Percentiles rank a stretch among this genome's conserved stretches.
These are phyloP conservation scores for Marasmarcha lunaedactyla DNA, from an alignment of 2,888 invertebrate species.

Conservation along the genomic window DNA sequence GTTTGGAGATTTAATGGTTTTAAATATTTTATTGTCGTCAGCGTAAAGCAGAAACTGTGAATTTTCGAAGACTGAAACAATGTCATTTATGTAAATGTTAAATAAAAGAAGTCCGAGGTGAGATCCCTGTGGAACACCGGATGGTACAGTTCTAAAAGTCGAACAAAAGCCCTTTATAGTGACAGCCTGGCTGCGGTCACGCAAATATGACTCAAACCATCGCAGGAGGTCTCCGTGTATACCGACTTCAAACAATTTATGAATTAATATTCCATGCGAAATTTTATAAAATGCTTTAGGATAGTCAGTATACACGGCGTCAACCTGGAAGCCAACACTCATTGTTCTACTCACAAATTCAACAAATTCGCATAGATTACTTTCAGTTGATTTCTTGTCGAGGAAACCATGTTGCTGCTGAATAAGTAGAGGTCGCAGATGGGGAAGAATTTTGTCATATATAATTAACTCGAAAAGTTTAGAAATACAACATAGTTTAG, in stretches of 20 bases:
- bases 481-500: slow-evolving; percentile 7
- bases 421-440: slow-evolving; percentile 1
- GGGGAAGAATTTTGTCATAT: slow-evolving; percentile 4
- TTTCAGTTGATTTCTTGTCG: slow-evolving; percentile 10
- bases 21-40: too few relatives aligned
- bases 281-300: slow-evolving; percentile 15
- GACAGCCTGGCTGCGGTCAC: too few relatives aligned
- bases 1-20: too few relatives aligned
- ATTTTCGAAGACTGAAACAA: too few relatives aligned
- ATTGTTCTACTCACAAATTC: slow-evolving; percentile 9
- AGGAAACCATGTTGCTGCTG: slow-evolving; percentile 11
- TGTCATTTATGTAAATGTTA: too few relatives aligned
- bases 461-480: slow-evolving; percentile 9
- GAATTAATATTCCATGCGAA: slow-evolving; percentile 5
- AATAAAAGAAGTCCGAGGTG: too few relatives aligned
- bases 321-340: slow-evolving; percentile 11
- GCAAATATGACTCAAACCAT: too few relatives aligned
- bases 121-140: too few relatives aligned
- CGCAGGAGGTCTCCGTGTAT: slow-evolving; percentile 11
- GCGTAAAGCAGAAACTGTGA: too few relatives aligned
- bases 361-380: slow-evolving; percentile 10
- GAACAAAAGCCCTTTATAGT: too few relatives aligned
- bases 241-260: slow-evolving; percentile 8
- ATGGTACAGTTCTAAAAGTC: too few relatives aligned
- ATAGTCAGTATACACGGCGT: slow-evolving; percentile 2